These are phyloP conservation scores for Cyanistes caeruleus DNA, from an alignment of 2,113 vertebrate species.

Conservation along the genomic window DNA sequence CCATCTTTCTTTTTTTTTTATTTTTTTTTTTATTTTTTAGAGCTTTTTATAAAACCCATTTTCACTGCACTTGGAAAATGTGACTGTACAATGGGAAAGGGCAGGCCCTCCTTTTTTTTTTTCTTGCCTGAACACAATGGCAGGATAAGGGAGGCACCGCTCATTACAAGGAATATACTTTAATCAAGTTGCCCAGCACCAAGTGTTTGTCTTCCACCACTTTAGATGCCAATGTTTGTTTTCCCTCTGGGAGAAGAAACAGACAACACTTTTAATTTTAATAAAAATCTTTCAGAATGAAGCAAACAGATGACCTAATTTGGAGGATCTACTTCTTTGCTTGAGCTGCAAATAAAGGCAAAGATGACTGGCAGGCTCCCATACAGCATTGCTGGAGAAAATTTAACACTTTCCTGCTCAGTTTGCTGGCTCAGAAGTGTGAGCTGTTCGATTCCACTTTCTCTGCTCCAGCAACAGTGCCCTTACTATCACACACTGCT, in stretches of 20 bases:
- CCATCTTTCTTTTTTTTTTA: not conserved
- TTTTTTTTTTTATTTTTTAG: not conserved
- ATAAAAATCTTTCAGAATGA: slow-evolving; percentile 41
- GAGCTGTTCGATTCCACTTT: not conserved
- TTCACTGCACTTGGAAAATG: slow-evolving; percentile 62
- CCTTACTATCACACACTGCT: not conserved
- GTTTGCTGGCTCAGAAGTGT: not conserved
- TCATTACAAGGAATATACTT: slow-evolving; percentile 57
- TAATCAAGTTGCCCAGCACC: slow-evolving; percentile 56
- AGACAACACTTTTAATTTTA: slow-evolving; percentile 30
- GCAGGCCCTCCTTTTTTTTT: not conserved
- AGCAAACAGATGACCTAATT: slow-evolving; percentile 24
- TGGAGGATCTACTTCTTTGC: not conserved
- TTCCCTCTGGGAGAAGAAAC: slow-evolving; percentile 37
- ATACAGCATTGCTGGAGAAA: not conserved
- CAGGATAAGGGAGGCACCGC: slow-evolving; percentile 71
- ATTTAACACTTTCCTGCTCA: slow-evolving; percentile 38
- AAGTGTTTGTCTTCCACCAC: slow-evolving; percentile 30
- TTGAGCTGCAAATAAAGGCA: not conserved
- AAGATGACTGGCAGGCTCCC: not conserved
- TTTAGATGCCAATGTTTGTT: slow-evolving; percentile 54
- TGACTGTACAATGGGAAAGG: slow-evolving; percentile 59
- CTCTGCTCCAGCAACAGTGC: not conserved
- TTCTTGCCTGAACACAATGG: slow-evolving; percentile 60
- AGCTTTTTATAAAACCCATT: slow-evolving; percentile 22